These are phyloP conservation scores for Spongia lamella DNA, from an alignment of 37 sponge, comb jelly and placozoan genomes.

Conservation along the genomic window DNA sequence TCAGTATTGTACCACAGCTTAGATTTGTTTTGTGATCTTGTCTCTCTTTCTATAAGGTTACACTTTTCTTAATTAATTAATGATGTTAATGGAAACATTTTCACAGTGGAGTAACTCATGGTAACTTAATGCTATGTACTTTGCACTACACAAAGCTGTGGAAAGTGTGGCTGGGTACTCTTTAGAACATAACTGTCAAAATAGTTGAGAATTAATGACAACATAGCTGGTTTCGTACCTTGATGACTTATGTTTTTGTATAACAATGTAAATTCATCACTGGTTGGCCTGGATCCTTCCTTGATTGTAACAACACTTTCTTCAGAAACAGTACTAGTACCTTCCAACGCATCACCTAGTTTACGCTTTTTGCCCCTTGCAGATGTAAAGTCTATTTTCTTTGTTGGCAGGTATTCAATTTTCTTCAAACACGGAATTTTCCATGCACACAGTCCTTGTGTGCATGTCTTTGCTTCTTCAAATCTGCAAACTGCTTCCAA, in stretches of 20 bases:
- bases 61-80: background rate
- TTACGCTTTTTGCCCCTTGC: constrained; percentile 16
- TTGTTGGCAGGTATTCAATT: background rate
- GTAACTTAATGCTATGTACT: background rate
- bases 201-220: constrained; percentile 20
- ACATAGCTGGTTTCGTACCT: constrained; percentile 49
- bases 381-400: constrained; percentile 25
- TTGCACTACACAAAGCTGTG: background rate
- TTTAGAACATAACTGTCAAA: constrained; percentile 34
- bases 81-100: constrained; percentile 5
- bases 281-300: background rate
- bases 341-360: constrained; percentile 6
- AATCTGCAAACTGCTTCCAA: constrained; percentile 3
- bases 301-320: background rate
- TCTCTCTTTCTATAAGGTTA: constrained; percentile 10
- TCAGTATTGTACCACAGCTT: constrained; percentile 41
- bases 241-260: background rate
- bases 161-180: constrained; percentile 9
- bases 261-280: background rate
- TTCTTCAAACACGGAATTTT: too few species aligned
- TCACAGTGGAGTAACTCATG: constrained; percentile 19
- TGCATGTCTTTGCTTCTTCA: too few species aligned
- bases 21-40: constrained; percentile 44
- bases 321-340: background rate
- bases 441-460: too few species aligned